Evolutionary conservation across 2,113 vertebrate species (phyloP).

Genomic region (Eclectus roratus): DNA sequence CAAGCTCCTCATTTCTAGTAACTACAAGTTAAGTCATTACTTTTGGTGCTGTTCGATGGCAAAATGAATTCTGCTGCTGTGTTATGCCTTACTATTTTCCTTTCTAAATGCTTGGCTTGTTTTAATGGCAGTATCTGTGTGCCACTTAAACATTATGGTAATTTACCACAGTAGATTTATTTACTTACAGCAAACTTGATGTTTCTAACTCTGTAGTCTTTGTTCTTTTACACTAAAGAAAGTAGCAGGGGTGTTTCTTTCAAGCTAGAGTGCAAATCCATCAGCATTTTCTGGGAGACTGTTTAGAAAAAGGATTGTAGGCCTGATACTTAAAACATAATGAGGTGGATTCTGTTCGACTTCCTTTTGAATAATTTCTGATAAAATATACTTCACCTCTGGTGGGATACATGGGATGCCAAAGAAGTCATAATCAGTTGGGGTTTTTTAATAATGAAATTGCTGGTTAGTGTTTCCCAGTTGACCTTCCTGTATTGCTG

Average conservation of each 20-base stretch:
- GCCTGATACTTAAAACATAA: not conserved
- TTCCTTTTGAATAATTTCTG: not conserved
- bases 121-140: not conserved
- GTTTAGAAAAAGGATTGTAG: not conserved
- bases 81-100: not conserved
- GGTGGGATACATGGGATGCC: rapidly evolving
- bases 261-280: not conserved
- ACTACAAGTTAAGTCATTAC: not conserved
- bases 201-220: not conserved
- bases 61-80: not conserved
- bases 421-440: not conserved
- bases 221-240: not conserved
- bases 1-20: not conserved
- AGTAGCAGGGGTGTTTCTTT: not conserved
- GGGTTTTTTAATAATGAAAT: not conserved
- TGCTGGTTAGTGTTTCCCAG: not conserved
- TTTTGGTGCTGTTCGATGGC: not conserved
- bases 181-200: not conserved
- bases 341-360: not conserved
- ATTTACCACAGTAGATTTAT: not conserved
- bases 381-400: not conserved
- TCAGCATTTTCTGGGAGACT: not conserved
- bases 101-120: not conserved
- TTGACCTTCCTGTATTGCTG: not conserved
- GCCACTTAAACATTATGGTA: not conserved